phyloP scores from a whole-genome alignment of 1,140 invertebrate genomes.

The Apis dorsata region DNA sequence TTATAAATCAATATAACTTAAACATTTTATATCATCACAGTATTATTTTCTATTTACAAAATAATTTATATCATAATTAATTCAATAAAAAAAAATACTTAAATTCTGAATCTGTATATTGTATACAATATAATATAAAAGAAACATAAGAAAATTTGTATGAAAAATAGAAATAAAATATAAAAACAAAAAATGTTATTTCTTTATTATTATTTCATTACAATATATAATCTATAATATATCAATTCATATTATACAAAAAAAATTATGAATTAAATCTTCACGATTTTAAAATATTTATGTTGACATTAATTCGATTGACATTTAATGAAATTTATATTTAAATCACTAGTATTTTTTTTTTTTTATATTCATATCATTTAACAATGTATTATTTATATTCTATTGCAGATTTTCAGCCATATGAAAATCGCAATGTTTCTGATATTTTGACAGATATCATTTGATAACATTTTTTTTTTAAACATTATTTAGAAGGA shows the following conservation, averaged over 20 bases:
- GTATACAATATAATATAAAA: background rate
- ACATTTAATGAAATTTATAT: conserved; percentile 26
- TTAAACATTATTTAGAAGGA: conserved; percentile 80
- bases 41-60: background rate
- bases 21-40: background rate
- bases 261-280: conserved; percentile 14
- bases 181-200: background rate
- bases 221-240: background rate
- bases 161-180: background rate
- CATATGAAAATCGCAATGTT: conserved; percentile 87
- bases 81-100: background rate
- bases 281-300: background rate
- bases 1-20: background rate
- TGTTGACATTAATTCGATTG: background rate
- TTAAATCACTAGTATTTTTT: background rate
- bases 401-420: conserved; percentile 84
- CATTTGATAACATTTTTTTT: conserved; percentile 81
- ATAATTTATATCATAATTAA: background rate
- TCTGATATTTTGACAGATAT: conserved; percentile 82
- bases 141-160: background rate
- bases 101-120: background rate
- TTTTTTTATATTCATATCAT: conserved; percentile 30
- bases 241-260: background rate
- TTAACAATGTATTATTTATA: conserved; percentile 70
- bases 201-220: background rate